Percentiles rank a stretch among this genome's conserved stretches.
Conservation (phyloP, 2,113 vertebrate species). For the Chaenocephalus aceratus region DNA sequence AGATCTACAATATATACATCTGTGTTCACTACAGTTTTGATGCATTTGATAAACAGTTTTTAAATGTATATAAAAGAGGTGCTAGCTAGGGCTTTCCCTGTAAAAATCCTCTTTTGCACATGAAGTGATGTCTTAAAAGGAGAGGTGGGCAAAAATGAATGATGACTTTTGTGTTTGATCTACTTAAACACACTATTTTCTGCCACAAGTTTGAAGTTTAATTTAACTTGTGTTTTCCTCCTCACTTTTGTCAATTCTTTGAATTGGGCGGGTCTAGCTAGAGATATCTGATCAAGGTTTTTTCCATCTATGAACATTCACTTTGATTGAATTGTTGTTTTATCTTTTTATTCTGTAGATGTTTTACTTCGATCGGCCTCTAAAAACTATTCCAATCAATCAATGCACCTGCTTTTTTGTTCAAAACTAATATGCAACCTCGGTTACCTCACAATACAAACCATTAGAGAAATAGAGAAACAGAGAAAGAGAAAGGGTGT, state of each 20-base stretch:
- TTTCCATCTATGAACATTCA: too few species aligned
- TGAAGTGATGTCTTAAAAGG: too few species aligned
- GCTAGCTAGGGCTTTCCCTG: too few species aligned
- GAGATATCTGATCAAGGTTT: too few species aligned
- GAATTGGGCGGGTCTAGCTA: background rate
- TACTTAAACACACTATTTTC: too few species aligned
- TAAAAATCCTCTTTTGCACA: too few species aligned
- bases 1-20: background rate
- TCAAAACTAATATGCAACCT: background rate
- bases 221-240: background rate
- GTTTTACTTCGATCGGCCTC: background rate
- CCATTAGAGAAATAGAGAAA: conserved; percentile 15
- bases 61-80: too few species aligned
- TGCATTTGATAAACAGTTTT: background rate
- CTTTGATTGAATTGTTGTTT: background rate
- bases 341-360: too few species aligned
- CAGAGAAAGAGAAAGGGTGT: background rate
- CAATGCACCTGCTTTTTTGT: background rate
- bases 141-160: too few species aligned
- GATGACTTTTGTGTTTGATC: too few species aligned
- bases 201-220: too few species aligned
- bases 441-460: too few species aligned
- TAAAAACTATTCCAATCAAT: background rate
- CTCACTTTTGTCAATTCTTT: background rate
- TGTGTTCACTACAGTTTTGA: background rate